Evolutionary conservation across 2,888 invertebrate genomes (phyloP).

Genomic region (Alloplasta piceator): DNA sequence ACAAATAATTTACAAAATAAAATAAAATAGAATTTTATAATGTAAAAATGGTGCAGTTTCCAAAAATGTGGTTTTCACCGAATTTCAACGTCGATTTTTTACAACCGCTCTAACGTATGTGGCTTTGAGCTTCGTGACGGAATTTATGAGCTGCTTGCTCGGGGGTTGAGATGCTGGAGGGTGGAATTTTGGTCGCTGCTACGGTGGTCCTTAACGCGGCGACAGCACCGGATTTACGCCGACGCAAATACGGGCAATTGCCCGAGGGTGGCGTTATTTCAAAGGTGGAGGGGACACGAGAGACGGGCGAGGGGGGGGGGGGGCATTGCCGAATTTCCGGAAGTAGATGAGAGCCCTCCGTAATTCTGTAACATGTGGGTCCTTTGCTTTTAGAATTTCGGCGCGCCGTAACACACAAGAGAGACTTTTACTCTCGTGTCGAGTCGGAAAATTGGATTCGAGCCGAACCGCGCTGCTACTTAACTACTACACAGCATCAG

Average conservation of each 20-base stretch:
- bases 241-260: conserved; percentile 63
- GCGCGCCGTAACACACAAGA: conserved; percentile 40
- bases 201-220: conserved; percentile 52
- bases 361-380: conserved; percentile 30
- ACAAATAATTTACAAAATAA: too few species aligned
- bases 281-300: conserved; percentile 7
- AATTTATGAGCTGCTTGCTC: conserved; percentile 42
- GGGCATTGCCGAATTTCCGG: conserved; percentile 55
- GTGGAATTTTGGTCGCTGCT: conserved; percentile 48
- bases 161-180: conserved; percentile 21
- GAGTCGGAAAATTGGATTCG: conserved; percentile 61
- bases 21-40: too few species aligned
- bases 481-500: conserved; percentile 8
- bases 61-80: too few species aligned
- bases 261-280: conserved; percentile 59
- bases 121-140: conserved; percentile 16
- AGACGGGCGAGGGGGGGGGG: not conserved
- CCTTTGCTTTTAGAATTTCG: conserved; percentile 56
- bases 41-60: too few species aligned
- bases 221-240: conserved; percentile 64
- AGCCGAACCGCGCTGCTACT: conserved; percentile 30
- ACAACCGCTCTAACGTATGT: conserved; percentile 7
- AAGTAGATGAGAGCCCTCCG: conserved; percentile 58
- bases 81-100: not conserved
- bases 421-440: conserved; percentile 39